Conservation (phyloP, 2,888 invertebrate species). For the Trichacis sp. region DNA sequence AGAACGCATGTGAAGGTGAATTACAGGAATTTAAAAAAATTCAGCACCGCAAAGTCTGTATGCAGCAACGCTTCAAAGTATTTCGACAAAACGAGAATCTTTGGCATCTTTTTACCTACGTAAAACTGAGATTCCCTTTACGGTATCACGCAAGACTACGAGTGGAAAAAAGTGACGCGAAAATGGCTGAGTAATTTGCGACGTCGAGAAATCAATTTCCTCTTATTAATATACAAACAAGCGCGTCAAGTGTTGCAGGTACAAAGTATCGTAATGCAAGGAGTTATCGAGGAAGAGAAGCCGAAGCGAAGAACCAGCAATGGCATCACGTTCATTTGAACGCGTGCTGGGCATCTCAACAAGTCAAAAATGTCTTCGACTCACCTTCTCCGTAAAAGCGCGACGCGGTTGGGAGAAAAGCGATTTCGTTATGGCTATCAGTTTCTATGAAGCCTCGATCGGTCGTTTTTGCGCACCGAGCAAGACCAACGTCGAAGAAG, state of each 20-base stretch:
- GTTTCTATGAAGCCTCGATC: slow-evolving; percentile 42
- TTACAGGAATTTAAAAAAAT: slow-evolving; percentile 7
- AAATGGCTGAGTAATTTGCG: too few relatives aligned
- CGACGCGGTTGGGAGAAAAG: slow-evolving; percentile 23
- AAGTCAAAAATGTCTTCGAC: slow-evolving; percentile 37
- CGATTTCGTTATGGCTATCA: slow-evolving; percentile 45
- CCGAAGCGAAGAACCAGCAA: slow-evolving; percentile 38
- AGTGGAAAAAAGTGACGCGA: too few relatives aligned
- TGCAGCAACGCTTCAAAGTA: neutral
- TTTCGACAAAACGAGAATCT: neutral
- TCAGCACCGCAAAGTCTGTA: neutral
- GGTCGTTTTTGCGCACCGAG: slow-evolving; percentile 9
- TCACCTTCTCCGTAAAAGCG: slow-evolving; percentile 8
- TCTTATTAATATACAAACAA: neutral
- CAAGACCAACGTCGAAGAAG: slow-evolving; percentile 6
- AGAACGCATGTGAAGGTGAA: slow-evolving; percentile 5
- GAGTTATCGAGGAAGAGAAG: slow-evolving; percentile 39
- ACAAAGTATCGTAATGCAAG: neutral
- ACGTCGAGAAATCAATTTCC: too few relatives aligned
- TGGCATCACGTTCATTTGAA: slow-evolving; percentile 51
- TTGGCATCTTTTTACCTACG: too few relatives aligned
- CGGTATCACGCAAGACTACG: too few relatives aligned
- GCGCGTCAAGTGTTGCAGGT: neutral
- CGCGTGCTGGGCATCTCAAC: slow-evolving; percentile 56
- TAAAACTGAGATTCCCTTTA: too few relatives aligned